A percentile compares a stretch with the other conserved stretches of the same genome.
Conservation (phyloP, 2,113 vertebrate genomes). For the Zosterops hypoxanthus region DNA sequence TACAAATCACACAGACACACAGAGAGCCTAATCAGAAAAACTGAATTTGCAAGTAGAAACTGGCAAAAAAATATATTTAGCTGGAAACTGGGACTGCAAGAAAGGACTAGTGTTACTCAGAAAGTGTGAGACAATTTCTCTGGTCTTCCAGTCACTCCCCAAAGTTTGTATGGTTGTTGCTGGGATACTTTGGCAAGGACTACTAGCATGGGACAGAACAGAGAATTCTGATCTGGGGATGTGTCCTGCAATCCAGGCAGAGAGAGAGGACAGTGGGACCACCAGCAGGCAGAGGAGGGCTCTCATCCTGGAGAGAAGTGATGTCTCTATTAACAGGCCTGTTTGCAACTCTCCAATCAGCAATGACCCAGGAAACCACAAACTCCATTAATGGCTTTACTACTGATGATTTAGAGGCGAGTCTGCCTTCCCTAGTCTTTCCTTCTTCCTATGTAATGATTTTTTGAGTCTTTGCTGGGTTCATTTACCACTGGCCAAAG, state of each 20-base stretch:
- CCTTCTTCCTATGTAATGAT: not conserved
- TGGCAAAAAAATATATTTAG: not conserved
- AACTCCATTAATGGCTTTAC: not conserved
- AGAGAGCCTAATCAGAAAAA: not conserved
- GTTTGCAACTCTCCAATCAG: not conserved
- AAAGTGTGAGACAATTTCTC: not conserved
- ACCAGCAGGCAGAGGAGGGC: not conserved
- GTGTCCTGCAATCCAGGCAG: not conserved
- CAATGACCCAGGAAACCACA: not conserved
- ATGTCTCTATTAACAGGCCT: not conserved
- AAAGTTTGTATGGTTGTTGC: not conserved
- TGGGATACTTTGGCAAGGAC: not conserved
- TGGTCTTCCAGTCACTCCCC: not conserved
- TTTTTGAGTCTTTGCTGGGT: not conserved
- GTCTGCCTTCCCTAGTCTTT: not conserved
- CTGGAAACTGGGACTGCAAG: not conserved
- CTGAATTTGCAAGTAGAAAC: not conserved
- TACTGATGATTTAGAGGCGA: not conserved
- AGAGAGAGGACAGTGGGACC: not conserved
- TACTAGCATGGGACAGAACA: not conserved
- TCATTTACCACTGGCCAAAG: not conserved
- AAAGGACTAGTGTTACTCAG: not conserved
- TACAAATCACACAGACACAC: not conserved
- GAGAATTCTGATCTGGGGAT: not conserved
- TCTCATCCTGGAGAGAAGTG: not conserved